phyloP scores from a whole-genome alignment of 2,113 vertebrate genomes.

The Balaeniceps rex region DNA sequence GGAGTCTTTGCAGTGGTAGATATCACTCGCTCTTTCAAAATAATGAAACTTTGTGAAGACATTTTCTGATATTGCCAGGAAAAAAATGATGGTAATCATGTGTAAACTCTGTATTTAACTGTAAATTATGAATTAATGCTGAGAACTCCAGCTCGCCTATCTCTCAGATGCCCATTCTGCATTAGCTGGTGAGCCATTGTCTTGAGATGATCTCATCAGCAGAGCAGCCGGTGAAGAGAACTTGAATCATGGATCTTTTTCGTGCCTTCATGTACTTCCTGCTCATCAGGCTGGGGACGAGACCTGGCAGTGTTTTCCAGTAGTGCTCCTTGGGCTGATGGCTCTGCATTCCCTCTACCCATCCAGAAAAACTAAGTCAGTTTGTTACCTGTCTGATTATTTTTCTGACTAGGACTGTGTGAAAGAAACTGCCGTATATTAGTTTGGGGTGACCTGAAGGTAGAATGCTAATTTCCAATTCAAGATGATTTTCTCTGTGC shows the following conservation, averaged over 20 bases:
- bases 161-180: not conserved
- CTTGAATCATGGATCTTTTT: not conserved
- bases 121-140: not conserved
- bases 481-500: not conserved
- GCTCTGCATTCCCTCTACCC: not conserved
- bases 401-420: not conserved
- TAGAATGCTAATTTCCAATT: not conserved
- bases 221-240: not conserved
- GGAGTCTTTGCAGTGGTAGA: not conserved
- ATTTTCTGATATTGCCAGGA: not conserved
- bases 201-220: not conserved
- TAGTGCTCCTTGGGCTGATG: not conserved
- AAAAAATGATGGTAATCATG: not conserved
- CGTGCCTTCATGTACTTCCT: conserved; percentile 10
- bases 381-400: not conserved
- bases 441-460: not conserved
- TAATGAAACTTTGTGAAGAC: not conserved
- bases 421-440: not conserved
- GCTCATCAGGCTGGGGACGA: not conserved
- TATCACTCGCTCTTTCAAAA: not conserved
- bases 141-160: not conserved
- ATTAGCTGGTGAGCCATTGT: not conserved
- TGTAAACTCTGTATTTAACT: not conserved
- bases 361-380: not conserved
- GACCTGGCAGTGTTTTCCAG: not conserved